Conservation (phyloP, 30 jellyfish, hydroid and myxozoan genomes). For the Aurelia sp. region DNA sequence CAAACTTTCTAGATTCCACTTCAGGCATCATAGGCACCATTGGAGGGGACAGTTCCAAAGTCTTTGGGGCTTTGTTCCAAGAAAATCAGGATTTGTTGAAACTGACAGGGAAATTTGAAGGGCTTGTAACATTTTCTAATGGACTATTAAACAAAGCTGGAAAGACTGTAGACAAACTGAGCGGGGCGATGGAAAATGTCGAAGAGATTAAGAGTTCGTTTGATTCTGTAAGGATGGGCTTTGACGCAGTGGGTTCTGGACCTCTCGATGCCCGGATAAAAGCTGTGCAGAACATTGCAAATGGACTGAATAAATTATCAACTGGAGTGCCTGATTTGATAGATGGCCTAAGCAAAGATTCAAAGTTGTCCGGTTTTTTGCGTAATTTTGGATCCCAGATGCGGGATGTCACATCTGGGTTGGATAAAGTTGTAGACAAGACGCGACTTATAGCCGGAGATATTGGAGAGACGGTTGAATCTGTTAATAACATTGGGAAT, state of each 20-base stretch:
- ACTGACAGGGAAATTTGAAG: conserved; percentile 81
- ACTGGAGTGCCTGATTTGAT: conserved; percentile 79
- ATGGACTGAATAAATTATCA: conserved; percentile 71
- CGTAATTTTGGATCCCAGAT: conserved; percentile 86
- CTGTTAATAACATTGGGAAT: conserved; percentile 52
- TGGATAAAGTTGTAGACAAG: conserved; percentile 57
- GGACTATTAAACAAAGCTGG: conserved; percentile 84
- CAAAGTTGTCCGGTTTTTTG: conserved; percentile 68
- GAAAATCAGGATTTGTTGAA: conserved; percentile 65
- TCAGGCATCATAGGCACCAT: conserved; percentile 67
- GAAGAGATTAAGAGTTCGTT: conserved; percentile 63
- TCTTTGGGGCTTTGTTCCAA: conserved; percentile 70
- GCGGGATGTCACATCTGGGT: conserved; percentile 79
- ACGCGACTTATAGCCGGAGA: conserved; percentile 72
- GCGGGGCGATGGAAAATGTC: conserved; percentile 72
- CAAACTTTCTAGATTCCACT: conserved; percentile 64
- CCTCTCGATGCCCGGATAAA: conserved; percentile 88
- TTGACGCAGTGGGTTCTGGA: conserved; percentile 72
- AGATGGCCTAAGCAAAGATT: conserved; percentile 51
- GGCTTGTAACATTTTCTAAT: conserved; percentile 69
- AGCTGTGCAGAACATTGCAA: conserved; percentile 81
- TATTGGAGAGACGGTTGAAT: conserved; percentile 68
- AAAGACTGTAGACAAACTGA: conserved; percentile 50
- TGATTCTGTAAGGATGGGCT: conserved; percentile 23
- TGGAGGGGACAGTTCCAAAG: conserved; percentile 59